Conservation (phyloP, 2,797 vertebrate species). For the Trachurus trachurus region DNA sequence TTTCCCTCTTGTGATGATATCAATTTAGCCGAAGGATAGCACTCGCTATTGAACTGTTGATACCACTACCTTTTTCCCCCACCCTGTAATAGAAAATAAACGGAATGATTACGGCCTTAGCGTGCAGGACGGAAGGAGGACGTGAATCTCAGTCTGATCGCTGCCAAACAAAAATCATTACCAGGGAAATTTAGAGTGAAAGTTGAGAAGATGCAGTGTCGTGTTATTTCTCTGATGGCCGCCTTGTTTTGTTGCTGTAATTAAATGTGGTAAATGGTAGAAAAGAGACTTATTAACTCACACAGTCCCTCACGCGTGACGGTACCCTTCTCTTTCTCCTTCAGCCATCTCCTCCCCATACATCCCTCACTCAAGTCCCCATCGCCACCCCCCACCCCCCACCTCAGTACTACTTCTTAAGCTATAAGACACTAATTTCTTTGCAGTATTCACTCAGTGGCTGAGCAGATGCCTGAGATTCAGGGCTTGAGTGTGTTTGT, state of each 20-base stretch:
- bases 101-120: constrained; percentile 11
- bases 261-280: constrained; percentile 34
- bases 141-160: neutral
- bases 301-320: neutral
- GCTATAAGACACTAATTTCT: neutral
- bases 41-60: constrained; percentile 69
- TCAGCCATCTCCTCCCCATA: neutral
- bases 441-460: neutral
- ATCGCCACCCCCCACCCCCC: neutral
- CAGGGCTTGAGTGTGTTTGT: neutral
- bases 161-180: constrained; percentile 22
- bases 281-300: constrained; percentile 2
- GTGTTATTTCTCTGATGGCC: constrained; percentile 19
- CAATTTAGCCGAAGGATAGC: constrained; percentile 73
- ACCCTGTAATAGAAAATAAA: constrained; percentile 52
- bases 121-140: neutral
- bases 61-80: constrained; percentile 39
- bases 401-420: neutral
- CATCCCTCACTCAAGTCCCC: neutral
- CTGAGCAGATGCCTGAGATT: neutral
- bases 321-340: neutral
- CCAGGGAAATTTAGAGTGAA: constrained; percentile 18
- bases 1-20: constrained; percentile 78
- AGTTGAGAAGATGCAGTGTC: neutral
- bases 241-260: constrained; percentile 25